Evolutionary conservation across 2,888 invertebrate species (phyloP).

Genomic region (Galeopsomyia nigrocyanea): DNA sequence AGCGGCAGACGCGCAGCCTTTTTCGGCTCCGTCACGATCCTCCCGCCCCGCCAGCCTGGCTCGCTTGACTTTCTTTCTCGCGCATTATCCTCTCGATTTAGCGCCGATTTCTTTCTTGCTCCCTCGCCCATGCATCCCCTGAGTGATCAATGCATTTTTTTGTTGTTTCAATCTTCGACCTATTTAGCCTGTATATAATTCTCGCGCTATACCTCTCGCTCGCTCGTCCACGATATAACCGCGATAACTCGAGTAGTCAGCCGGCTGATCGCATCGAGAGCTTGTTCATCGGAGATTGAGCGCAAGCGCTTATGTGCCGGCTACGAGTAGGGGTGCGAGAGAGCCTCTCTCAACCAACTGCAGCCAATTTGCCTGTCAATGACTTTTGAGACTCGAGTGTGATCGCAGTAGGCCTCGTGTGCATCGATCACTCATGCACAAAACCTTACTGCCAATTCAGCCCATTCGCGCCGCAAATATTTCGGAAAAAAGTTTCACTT

Average conservation of each 20-base stretch:
- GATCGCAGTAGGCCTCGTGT: not conserved
- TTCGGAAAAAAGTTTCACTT: conserved; percentile 6
- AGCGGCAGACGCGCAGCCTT: conserved; percentile 45
- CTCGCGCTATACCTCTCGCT: conserved; percentile 47
- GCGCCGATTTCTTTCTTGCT: conserved; percentile 7
- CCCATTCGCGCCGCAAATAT: too few relatives aligned
- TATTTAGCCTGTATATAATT: conserved; percentile 42
- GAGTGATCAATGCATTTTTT: conserved; percentile 64
- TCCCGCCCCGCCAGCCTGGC: conserved; percentile 41
- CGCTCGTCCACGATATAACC: conserved; percentile 30
- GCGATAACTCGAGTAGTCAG: conserved; percentile 41
- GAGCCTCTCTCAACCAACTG: not conserved
- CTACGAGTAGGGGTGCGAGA: not conserved
- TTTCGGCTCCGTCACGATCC: conserved; percentile 47
- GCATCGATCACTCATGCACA: too few relatives aligned
- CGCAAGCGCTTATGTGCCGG: conserved; percentile 5
- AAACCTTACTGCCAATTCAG: too few relatives aligned
- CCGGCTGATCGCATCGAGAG: conserved; percentile 27
- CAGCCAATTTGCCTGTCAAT: conserved; percentile 39
- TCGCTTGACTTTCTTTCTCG: conserved; percentile 39
- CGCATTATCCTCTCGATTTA: conserved; percentile 15
- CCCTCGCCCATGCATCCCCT: not conserved
- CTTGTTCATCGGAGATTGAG: conserved; percentile 35
- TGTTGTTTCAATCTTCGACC: conserved; percentile 26
- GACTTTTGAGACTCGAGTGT: conserved; percentile 21